phyloP scores from a whole-genome alignment of 92 coral and sea anemone genomes.

The Hydrozoanthus gracilis region DNA sequence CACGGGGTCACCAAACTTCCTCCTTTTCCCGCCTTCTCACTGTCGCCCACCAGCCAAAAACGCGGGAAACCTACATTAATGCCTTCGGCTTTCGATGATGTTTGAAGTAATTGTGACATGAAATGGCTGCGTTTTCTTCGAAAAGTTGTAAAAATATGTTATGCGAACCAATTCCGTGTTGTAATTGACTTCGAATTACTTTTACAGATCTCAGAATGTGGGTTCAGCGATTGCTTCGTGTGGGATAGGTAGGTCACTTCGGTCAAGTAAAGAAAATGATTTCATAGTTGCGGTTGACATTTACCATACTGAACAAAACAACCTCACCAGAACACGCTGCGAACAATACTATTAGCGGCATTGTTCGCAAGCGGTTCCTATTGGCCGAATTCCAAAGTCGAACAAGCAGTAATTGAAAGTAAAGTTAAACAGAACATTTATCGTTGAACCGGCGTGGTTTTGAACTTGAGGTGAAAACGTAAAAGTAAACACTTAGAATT shows the following conservation, averaged over 20 bases:
- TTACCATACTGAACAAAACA: constrained; percentile 39
- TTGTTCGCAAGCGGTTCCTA: constrained; percentile 42
- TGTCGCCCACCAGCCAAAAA: constrained; percentile 20
- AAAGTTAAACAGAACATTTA: constrained; percentile 34
- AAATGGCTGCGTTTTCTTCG: not conserved
- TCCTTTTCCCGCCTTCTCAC: constrained; percentile 49
- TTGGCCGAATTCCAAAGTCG: constrained; percentile 32
- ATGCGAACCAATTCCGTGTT: not conserved
- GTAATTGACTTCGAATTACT: not conserved
- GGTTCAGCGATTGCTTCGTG: constrained; percentile 25
- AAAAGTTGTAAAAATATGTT: not conserved
- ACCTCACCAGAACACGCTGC: constrained; percentile 39
- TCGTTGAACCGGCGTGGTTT: constrained; percentile 18
- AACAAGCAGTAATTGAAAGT: constrained; percentile 27
- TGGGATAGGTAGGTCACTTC: constrained; percentile 46
- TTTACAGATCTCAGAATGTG: not conserved
- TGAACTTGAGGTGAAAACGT: constrained; percentile 10
- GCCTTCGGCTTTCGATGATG: constrained; percentile 9
- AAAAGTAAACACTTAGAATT: not conserved
- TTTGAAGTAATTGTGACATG: not conserved
- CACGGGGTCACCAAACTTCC: constrained; percentile 37
- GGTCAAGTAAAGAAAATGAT: constrained; percentile 39
- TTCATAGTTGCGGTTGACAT: constrained; percentile 24
- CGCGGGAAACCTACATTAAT: constrained; percentile 37
- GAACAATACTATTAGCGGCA: constrained; percentile 45